Conservation (phyloP, 2,113 vertebrate genomes). For the Periophthalmodon schlosseri region DNA sequence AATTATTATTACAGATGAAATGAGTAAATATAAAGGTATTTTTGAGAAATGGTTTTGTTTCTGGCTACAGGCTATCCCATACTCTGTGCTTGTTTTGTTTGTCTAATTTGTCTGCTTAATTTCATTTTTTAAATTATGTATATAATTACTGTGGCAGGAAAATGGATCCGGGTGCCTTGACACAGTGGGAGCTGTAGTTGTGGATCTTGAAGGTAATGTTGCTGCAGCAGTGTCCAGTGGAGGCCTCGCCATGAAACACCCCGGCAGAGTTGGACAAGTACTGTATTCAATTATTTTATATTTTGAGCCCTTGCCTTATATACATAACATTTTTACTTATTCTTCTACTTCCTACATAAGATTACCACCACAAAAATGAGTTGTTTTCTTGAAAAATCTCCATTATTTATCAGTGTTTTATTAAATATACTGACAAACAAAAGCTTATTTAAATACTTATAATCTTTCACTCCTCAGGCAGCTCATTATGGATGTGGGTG, state of each 20-base stretch:
- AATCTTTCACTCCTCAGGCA: constrained; percentile 80
- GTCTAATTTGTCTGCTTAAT: not conserved
- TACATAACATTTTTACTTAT: not conserved
- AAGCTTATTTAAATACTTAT: constrained; percentile 6
- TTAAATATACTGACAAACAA: not conserved
- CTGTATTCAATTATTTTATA: not conserved
- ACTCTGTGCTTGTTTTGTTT: not conserved
- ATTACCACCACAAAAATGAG: no score
- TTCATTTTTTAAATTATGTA: not conserved
- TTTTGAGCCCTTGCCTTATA: no score
- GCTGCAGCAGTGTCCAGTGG: constrained; percentile 98
- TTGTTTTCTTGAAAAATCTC: not conserved
- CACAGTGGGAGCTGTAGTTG: constrained; percentile 95
- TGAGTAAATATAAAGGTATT: not conserved
- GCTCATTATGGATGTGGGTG: constrained; percentile 99
- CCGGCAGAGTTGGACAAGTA: constrained; percentile 97
- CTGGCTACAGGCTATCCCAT: not conserved
- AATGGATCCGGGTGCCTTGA: constrained; percentile 91
- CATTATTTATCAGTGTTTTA: not conserved
- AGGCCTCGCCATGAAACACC: constrained; percentile 96
- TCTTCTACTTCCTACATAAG: not conserved
- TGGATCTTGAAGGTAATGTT: constrained; percentile 96
- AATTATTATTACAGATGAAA: not conserved
- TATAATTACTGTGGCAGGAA: constrained; percentile 72
- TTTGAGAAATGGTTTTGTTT: not conserved